Conservation (phyloP, 2,113 vertebrate genomes). For the Forbesichthys papilliferus region DNA sequence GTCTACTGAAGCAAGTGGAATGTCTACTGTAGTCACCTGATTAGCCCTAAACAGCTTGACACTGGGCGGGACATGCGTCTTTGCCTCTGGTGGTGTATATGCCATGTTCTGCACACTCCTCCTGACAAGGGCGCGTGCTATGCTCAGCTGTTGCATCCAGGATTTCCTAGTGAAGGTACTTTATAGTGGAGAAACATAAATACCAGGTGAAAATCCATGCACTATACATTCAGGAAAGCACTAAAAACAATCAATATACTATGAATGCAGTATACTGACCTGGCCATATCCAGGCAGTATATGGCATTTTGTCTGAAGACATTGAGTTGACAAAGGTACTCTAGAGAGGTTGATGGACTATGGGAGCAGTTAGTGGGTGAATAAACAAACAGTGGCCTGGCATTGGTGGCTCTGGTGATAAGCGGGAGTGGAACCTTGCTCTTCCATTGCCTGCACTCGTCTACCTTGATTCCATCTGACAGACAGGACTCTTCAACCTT, state of each 20-base stretch:
- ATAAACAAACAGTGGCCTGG: slow-evolving; percentile 39
- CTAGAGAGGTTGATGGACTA: slow-evolving; percentile 41
- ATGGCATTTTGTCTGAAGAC: slow-evolving; percentile 74
- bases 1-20: too few species aligned
- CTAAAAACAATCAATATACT: not conserved
- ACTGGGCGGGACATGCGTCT: not conserved
- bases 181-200: slow-evolving; percentile 31
- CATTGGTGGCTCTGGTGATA: slow-evolving; percentile 34
- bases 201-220: not conserved
- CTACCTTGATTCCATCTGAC: slow-evolving; percentile 31
- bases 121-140: slow-evolving; percentile 73
- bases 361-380: slow-evolving; percentile 29
- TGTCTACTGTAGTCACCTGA: too few species aligned
- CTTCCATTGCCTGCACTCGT: slow-evolving; percentile 30
- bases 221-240: not conserved
- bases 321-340: slow-evolving; percentile 56
- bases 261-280: slow-evolving; percentile 52
- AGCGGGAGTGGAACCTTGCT: slow-evolving; percentile 63
- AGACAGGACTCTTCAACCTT: slow-evolving; percentile 1
- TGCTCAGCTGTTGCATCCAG: slow-evolving; percentile 76
- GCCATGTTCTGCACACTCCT: slow-evolving; percentile 51
- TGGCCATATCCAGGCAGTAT: slow-evolving; percentile 73
- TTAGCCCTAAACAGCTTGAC: too few species aligned
- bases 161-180: slow-evolving; percentile 80
- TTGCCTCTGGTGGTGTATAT: not conserved